Evolutionary conservation across 2,888 invertebrate genomes (phyloP), one percentile per base, ranked within the genome.

Genomic region (Trachelus iudaicus): DNA sequence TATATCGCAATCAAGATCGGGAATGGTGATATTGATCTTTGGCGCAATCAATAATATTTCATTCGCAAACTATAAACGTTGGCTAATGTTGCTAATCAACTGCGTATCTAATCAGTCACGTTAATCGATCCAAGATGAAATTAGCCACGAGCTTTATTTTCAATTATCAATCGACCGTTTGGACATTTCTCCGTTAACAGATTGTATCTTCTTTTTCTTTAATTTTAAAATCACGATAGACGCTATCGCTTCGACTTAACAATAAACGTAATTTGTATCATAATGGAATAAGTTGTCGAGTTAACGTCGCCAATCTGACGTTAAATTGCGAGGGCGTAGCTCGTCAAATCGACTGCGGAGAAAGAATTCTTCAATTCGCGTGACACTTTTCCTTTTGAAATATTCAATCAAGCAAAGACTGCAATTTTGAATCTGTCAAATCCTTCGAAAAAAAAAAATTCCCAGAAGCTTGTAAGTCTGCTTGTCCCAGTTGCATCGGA

Each of bases 401-500:
- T 23, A 9, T 15, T 56, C 56, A 56, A 56, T 56, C 56, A 23
- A 15, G 40, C 40, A 15, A 15, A 40, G 9, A 56, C 2, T 56
- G 2, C 9, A 56, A 56, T 56, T 56, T 56, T 56, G 56, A 56
- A 56, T 56, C 23, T 56, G 56, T 56, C 23, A 23, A 23, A 23
- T 23, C 9, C 56, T 2, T 9, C 56, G 6, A 40, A 23, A 56
- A 56, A 40, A 15, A 56, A 56, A 23, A 23, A 15, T 56, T 9
- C 9, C 23, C 56, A 56, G 23, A 23, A 56, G 23, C 23, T 23
- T 23, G 9, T 2, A 56, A 56, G 56, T 56, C 23, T 56, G 56
- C 9, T 56, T 56, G 56, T 56, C 23, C 56, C 56, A 56, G 56
- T 56, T 23, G 23, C 56, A 56, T 56, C 69, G 77, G 80, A 79